A percentile compares a stretch with the other conserved stretches of the same genome.
Evolutionary conservation across 1,140 invertebrate species (phyloP).

Genomic region (Drosophila tani): DNA sequence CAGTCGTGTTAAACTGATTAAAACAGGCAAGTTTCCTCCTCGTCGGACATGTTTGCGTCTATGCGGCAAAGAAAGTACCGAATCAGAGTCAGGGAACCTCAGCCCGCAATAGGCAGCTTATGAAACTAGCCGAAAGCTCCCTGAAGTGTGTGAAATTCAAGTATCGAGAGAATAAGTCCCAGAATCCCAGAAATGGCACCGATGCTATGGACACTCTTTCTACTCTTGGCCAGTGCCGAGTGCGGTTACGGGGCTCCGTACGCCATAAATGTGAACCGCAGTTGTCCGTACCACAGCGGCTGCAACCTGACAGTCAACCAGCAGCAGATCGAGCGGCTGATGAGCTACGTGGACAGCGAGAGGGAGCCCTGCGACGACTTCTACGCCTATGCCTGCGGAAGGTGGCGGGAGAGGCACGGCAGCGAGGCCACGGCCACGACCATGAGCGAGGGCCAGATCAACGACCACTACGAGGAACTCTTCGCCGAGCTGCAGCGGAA

Average conservation of each 20-base stretch:
- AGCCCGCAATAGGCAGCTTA: conserved; percentile 4
- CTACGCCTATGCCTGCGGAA: conserved; percentile 95
- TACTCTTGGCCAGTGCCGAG: conserved; percentile 22
- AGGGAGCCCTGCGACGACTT: conserved; percentile 95
- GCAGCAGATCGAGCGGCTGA: conserved; percentile 46
- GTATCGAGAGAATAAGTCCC: neutral
- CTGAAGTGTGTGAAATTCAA: neutral
- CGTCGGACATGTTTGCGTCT: conserved; percentile 60
- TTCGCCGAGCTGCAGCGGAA: conserved; percentile 33
- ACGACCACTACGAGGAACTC: conserved; percentile 46
- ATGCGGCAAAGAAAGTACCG: conserved; percentile 24
- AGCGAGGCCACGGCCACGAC: conserved; percentile 53
- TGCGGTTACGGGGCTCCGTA: conserved; percentile 11
- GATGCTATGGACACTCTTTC: neutral
- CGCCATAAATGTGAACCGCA: conserved; percentile 21
- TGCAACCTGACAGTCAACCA: conserved; percentile 51
- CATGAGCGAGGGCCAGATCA: conserved; percentile 50
- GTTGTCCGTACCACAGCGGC: conserved; percentile 26
- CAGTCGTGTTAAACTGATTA: conserved; percentile 20
- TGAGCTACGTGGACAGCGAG: conserved; percentile 89
- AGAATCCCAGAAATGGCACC: conserved; percentile 7
- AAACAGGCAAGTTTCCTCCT: conserved; percentile 7
- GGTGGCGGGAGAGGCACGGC: conserved; percentile 87
- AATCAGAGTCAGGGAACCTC: conserved; percentile 12
- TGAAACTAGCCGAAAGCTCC: conserved; percentile 3